Evolutionary conservation across 2,888 invertebrate genomes (phyloP).

Genomic region (Drosophila flavopinicola): DNA sequence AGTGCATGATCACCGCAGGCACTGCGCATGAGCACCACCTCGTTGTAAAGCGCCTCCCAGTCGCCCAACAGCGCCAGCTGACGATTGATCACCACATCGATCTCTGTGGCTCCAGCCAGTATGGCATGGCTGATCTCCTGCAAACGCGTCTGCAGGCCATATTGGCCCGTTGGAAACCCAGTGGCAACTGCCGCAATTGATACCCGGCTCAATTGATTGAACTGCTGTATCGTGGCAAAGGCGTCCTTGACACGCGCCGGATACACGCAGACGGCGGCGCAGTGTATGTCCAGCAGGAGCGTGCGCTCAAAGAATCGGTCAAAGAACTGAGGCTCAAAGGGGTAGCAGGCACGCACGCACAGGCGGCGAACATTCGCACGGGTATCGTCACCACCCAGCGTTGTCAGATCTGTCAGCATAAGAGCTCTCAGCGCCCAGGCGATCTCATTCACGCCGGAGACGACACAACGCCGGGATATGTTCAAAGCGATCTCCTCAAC

Average conservation of each 20-base stretch:
- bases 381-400: conserved; percentile 93
- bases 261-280: conserved; percentile 98
- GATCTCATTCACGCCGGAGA: conserved; percentile 85
- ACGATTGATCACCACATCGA: conserved; percentile 97
- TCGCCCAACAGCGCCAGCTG: conserved; percentile 92
- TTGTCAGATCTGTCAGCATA: conserved; percentile 95
- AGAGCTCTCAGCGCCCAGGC: conserved; percentile 94
- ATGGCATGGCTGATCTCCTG: conserved; percentile 93
- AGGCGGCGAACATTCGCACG: conserved; percentile 91
- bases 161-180: conserved; percentile 97
- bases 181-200: conserved; percentile 96
- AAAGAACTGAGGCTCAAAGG: conserved; percentile 82
- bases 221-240: conserved; percentile 85
- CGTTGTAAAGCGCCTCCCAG: conserved; percentile 93
- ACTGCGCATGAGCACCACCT: conserved; percentile 91
- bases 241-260: conserved; percentile 93
- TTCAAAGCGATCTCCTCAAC: conserved; percentile 86
- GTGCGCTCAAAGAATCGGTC: conserved; percentile 68
- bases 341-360: conserved; percentile 88
- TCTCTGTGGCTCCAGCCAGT: conserved; percentile 93
- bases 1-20: conserved; percentile 90
- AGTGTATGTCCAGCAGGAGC: conserved; percentile 85
- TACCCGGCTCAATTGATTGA: conserved; percentile 86
- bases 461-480: conserved; percentile 82
- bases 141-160: conserved; percentile 90